Evolutionary conservation across 2,113 vertebrate genomes (phyloP), one percentile per base, ranked within the genome.

Genomic region (Uropsilus gracilis): DNA sequence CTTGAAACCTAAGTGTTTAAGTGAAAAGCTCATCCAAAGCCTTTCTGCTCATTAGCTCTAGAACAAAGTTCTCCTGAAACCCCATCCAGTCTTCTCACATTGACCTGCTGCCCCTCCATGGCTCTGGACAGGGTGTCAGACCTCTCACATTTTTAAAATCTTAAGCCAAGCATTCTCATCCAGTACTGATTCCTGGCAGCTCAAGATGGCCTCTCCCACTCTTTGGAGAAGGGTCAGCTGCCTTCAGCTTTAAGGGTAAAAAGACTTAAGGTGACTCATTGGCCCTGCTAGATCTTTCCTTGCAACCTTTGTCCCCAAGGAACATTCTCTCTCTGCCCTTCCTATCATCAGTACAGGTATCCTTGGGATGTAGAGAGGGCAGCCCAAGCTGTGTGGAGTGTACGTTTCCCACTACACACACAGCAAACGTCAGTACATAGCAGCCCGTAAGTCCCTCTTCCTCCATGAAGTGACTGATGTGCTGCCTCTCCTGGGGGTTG

Each of bases 381-480:
- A 28, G 69, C 42, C n/a, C 26, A 2, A 24, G 22, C 22, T 66
- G 7, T 2, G 0, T 14, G 5, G 24, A 30, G 30, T n/a, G n/a
- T 46, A 53, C 32, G 3, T 39, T 39, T 6, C 22, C 50, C 17
- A 22, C 2, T 34, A 72, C 55, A 48, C 55, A 48, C 10, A 28
- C 6, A 42, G 55, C 16, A 3, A 76, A 44, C 44, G n/a, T 20
- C 28, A 32, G 30, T 26, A 32, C 39, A 12, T 1, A 68, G 11
- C n/a, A 0, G 26, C 22, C 5, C 7, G 8, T 3, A 39, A 42
- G 30, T 11, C 24, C n/a, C 34, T 48, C 68, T 75, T 22, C 10
- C 30, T 53, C 24, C 46, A 3, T 13, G 3, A 72, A 14, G 16
- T 59, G 37, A 14, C 14, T 48, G 22, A 32, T 2, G 28, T 46